A percentile compares a stretch with the other conserved stretches of the same genome.
These are phyloP conservation scores for Gastracanthus pulcherrimus DNA, from an alignment of 2,888 invertebrate genomes.

Conservation along the genomic window DNA sequence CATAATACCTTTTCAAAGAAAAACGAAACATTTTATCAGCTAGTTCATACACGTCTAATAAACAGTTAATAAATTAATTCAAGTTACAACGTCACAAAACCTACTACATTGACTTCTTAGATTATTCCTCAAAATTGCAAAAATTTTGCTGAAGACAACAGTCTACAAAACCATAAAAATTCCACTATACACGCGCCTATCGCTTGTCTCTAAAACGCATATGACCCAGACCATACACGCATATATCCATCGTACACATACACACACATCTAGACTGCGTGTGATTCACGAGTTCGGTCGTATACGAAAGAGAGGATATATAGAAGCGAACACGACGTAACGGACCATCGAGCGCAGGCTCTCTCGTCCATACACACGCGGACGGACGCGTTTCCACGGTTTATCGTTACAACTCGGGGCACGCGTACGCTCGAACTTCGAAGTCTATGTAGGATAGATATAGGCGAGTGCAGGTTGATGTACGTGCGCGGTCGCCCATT, in stretches of 20 bases:
- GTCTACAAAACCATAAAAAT: not conserved
- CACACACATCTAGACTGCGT: not conserved
- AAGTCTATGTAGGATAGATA: not conserved
- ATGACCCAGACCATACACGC: not conserved
- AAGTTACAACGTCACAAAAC: no score
- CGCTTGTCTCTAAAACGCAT: not conserved
- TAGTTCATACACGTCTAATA: no score
- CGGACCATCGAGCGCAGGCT: not conserved
- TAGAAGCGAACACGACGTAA: not conserved
- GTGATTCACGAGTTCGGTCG: not conserved
- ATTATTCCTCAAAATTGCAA: no score
- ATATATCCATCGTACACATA: not conserved
- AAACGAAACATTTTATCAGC: no score
- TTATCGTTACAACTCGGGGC: not conserved
- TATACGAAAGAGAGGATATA: not conserved
- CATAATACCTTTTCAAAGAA: no score
- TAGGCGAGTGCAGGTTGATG: not conserved
- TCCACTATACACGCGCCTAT: not conserved
- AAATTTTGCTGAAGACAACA: no score
- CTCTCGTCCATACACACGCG: not conserved
- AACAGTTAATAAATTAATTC: no score
- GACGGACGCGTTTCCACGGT: constrained; percentile 10
- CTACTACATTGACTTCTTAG: no score
- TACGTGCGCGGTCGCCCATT: no score
- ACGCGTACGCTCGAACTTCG: not conserved